Conservation (phyloP, 2,113 vertebrate species). For the Anoplopoma fimbria region DNA sequence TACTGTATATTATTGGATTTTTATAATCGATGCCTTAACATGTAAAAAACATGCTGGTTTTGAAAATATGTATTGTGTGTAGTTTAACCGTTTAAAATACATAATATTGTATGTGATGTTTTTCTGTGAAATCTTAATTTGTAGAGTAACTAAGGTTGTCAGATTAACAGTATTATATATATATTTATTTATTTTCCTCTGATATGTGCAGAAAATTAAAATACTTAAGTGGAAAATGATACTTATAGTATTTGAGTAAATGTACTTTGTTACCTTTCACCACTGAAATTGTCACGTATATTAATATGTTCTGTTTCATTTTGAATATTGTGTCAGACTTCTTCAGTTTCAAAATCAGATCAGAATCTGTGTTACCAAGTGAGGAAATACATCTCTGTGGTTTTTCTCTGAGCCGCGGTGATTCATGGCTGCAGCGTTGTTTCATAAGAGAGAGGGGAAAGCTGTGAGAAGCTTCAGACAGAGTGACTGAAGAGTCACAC, state of each 20-base stretch:
- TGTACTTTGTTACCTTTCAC: background rate
- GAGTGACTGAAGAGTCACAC: background rate
- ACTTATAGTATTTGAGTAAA: no score
- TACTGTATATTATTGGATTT: background rate
- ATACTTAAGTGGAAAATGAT: background rate
- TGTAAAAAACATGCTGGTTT: background rate
- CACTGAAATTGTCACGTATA: no score
- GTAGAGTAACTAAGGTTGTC: background rate
- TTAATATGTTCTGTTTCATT: background rate
- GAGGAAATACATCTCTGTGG: conserved; percentile 11
- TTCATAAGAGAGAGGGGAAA: conserved; percentile 9
- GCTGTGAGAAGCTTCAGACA: background rate
- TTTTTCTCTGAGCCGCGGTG: background rate
- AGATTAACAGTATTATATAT: no score
- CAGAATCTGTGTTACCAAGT: background rate
- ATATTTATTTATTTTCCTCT: no score
- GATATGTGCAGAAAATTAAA: background rate
- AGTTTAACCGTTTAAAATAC: background rate
- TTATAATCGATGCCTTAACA: background rate
- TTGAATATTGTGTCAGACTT: background rate
- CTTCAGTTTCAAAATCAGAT: background rate
- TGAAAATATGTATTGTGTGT: background rate
- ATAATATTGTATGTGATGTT: background rate
- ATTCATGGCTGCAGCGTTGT: background rate
- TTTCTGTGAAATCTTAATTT: no score